Evolutionary conservation across 1,140 invertebrate species (phyloP), one percentile per base, ranked within the genome.

Genomic region (Drosophila suzukii): DNA sequence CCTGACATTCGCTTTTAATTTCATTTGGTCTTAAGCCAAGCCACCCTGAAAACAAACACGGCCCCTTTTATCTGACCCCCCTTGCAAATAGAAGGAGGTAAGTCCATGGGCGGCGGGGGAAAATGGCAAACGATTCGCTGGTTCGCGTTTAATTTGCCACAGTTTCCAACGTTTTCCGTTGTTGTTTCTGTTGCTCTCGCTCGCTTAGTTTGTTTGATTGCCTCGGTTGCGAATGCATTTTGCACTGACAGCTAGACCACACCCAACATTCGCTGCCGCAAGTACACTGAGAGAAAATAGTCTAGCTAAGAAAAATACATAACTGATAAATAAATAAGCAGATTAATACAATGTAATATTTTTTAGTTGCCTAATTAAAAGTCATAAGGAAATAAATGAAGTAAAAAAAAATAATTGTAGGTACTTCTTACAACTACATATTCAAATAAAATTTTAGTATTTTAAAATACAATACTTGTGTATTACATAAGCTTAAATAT

Each of bases 1-100:
- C 81, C 79, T 74, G 84, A 77, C 84, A 88, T 88, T 89, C 76
- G 80, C 68, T 80, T 88, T 88, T 88, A 88, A 88, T 83, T 88
- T 88, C 80, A 83, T 88, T 80, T 78, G 73, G 84, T 76, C 75
- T 76, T 74, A 73, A 88, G 82, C 62, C 65, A 78, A 75, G 39
- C 67, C 60, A 68, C 63, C 72, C 63, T 68, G 74, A 75, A 78
- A 46, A 34, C 57, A 66, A 81, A 63, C 62, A 46, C 54, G 13
- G 38, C 43, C 32, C 32, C 32, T 34, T 34, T 34, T 34, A 8
- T 0, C 32, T 34, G 8, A n/a, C n/a, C 30, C 32, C 32, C 32
- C 7, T 8, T 34, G 30, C 10, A 47, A 12, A 38, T 36, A 17
- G 51, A 38, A 15, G 44, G n/a, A 39, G 38, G 55, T 11, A 62